Percentiles rank a stretch among this genome's conserved stretches.
phyloP scores from a whole-genome alignment of 2,888 invertebrate species.

The Kryphioiulus occultus region DNA sequence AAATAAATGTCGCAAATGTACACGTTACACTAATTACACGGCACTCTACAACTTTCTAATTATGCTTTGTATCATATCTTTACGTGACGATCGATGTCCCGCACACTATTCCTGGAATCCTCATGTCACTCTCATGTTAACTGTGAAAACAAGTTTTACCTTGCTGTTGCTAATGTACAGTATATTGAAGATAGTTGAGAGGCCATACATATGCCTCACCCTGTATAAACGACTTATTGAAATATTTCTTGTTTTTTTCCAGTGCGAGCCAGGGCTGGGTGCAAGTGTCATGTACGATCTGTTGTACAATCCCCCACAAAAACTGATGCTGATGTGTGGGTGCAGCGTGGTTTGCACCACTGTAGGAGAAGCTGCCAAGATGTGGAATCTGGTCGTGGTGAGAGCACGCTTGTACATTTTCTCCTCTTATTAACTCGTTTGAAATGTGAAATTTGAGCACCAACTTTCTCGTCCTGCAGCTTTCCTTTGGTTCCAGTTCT shows the following conservation, averaged over 20 bases:
- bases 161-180: no score
- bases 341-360: conserved; percentile 99
- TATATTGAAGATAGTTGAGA: no score
- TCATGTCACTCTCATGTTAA: no score
- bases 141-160: no score
- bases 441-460: neutral
- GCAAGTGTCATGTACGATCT: conserved; percentile 99
- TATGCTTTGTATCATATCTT: no score
- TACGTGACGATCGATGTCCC: no score
- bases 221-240: no score
- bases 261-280: conserved; percentile 98
- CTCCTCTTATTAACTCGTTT: conserved; percentile 33
- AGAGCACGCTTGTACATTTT: conserved; percentile 64
- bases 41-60: no score
- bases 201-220: no score
- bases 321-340: conserved; percentile 91
- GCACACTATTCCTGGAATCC: no score
- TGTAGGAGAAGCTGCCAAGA: conserved; percentile 98
- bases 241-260: conserved; percentile 61
- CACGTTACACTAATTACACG: no score
- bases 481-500: conserved; percentile 98
- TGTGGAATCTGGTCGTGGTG: conserved; percentile 99
- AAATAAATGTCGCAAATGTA: no score
- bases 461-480: conserved; percentile 67
- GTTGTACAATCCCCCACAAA: conserved; percentile 93